phyloP scores from a whole-genome alignment of 1,140 invertebrate genomes.

The Eufriesea mexicana region DNA sequence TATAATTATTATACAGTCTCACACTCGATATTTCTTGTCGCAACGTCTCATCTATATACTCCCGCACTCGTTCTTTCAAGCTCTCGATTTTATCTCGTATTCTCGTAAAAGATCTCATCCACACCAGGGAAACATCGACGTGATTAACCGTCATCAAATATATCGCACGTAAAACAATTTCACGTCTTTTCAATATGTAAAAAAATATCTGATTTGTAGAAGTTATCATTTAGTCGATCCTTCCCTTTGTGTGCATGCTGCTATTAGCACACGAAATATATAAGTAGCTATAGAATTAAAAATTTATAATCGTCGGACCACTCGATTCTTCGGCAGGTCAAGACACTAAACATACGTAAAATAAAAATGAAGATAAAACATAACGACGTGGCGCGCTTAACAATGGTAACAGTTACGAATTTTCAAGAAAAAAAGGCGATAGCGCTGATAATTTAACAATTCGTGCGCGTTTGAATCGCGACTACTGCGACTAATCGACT shows the following conservation, averaged over 20 bases:
- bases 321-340: slow-evolving; percentile 69
- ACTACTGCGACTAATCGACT: background rate
- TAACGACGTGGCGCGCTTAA: slow-evolving; percentile 20
- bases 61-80: slow-evolving; percentile 52
- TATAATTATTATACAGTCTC: slow-evolving; percentile 80
- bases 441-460: slow-evolving; percentile 22
- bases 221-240: slow-evolving; percentile 29
- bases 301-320: slow-evolving; percentile 66
- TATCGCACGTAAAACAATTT: slow-evolving; percentile 25
- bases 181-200: slow-evolving; percentile 22
- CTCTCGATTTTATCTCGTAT: slow-evolving; percentile 17
- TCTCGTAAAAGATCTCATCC: slow-evolving; percentile 14
- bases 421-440: background rate
- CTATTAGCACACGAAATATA: slow-evolving; percentile 30
- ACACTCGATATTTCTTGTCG: slow-evolving; percentile 74
- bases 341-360: slow-evolving; percentile 17
- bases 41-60: slow-evolving; percentile 47
- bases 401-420: slow-evolving; percentile 36
- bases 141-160: slow-evolving; percentile 1
- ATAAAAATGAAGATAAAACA: slow-evolving; percentile 22
- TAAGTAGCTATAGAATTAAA: slow-evolving; percentile 48
- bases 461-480: slow-evolving; percentile 6
- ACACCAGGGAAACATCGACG: slow-evolving; percentile 35
- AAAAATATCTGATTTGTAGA: slow-evolving; percentile 49
- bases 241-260: slow-evolving; percentile 32